Percentiles rank a stretch among this genome's conserved stretches.
Evolutionary conservation across 92 coral and sea anemone genomes (phyloP).

Genomic region (Porites lobata): DNA sequence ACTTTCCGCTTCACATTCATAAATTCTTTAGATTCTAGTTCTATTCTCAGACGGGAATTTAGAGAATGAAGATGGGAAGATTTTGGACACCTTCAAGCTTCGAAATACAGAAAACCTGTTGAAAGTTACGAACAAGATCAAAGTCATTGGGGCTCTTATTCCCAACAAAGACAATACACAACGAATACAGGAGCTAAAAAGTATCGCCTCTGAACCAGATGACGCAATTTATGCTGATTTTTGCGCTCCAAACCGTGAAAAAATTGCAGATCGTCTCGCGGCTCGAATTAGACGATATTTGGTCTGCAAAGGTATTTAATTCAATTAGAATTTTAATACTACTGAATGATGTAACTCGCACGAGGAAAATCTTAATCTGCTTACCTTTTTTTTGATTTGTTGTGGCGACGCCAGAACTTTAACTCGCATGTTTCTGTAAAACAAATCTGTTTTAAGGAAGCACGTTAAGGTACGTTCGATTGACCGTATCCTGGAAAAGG

Average conservation of each 20-base stretch:
- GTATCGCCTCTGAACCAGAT: constrained; percentile 38
- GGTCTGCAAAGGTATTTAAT: constrained; percentile 5
- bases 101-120: constrained; percentile 10
- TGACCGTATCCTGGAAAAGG: no score
- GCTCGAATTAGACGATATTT: background rate
- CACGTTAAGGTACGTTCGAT: no score
- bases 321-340: background rate
- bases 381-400: no score
- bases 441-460: no score
- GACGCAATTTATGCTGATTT: constrained; percentile 13
- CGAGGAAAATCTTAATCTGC: background rate
- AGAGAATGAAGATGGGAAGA: background rate
- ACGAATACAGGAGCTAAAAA: constrained; percentile 28
- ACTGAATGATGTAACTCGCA: background rate
- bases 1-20: background rate
- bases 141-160: constrained; percentile 34
- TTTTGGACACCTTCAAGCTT: constrained; percentile 28
- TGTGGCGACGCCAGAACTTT: no score
- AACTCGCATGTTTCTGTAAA: no score
- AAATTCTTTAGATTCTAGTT: constrained; percentile 20
- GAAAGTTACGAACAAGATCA: constrained; percentile 19
- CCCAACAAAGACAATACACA: constrained; percentile 28
- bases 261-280: constrained; percentile 14
- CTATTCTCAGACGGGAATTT: constrained; percentile 41
- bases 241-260: background rate